Evolutionary conservation across 2,888 invertebrate genomes (phyloP).

Genomic region (Cantharis flavilabris): DNA sequence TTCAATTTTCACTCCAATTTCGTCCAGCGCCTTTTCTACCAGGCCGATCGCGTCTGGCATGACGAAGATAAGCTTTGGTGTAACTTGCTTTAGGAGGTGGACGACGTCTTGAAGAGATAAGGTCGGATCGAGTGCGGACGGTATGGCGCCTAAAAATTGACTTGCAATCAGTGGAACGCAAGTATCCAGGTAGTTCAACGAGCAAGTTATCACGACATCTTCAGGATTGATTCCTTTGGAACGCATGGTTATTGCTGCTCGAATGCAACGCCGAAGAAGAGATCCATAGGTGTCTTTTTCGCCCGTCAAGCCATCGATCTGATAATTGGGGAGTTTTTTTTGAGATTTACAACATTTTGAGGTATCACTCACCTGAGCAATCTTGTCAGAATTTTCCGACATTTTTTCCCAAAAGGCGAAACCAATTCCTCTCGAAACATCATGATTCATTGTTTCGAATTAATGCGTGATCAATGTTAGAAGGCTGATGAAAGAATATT

Average conservation of each 20-base stretch:
- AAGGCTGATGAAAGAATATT: not conserved
- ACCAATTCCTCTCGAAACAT: not conserved
- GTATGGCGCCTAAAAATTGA: constrained; percentile 53
- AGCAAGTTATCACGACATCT: constrained; percentile 57
- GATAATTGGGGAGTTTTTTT: not conserved
- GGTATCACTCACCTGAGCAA: not conserved
- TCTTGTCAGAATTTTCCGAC: not conserved
- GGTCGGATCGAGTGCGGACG: constrained; percentile 42
- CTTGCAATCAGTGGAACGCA: constrained; percentile 57
- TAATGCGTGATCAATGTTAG: not conserved
- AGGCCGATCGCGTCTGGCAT: constrained; percentile 13
- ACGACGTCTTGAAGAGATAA: constrained; percentile 35
- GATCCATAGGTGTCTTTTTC: not conserved
- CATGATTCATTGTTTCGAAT: not conserved
- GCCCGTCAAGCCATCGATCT: not conserved
- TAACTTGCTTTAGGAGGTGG: constrained; percentile 37
- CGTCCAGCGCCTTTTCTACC: constrained; percentile 28
- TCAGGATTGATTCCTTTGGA: constrained; percentile 50
- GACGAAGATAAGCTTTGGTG: constrained; percentile 12
- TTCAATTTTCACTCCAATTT: constrained; percentile 17
- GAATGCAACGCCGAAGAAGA: not conserved
- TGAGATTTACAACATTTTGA: not conserved
- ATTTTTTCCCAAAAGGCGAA: not conserved
- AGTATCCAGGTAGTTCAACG: constrained; percentile 55
- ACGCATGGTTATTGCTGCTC: not conserved